Evolutionary conservation across 2,113 vertebrate species (phyloP), one percentile per base, ranked within the genome.

Genomic region (Camelus dromedarius): DNA sequence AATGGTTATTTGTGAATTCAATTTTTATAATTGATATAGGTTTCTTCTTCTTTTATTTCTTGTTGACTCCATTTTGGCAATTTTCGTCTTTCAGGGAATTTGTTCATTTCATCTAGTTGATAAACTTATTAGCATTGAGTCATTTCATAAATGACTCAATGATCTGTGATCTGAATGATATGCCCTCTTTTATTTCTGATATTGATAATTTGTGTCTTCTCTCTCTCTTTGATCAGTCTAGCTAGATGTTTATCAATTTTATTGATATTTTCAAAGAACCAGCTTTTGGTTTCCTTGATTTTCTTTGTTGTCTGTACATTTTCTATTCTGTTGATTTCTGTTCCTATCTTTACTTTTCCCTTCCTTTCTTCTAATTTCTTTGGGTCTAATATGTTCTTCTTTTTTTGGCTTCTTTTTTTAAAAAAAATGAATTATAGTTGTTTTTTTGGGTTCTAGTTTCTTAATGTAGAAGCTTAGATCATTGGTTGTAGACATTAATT

Each of bases 281-380:
- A 87, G 7, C 19, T 85, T 92, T 70, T 75, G 67, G 11, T 93
- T 70, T 66, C 54, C 93, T 66, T 94, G 66, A 54, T 87, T 75
- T 90, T 96, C 81, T 77, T 86, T 84, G 69, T 54, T 60, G 14
- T 81, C 81, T 81, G 26, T 66, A 4, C 46, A 69, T 75, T 93
- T 93, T 48, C 38, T 79, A 79, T 56, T 97, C 62, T 73, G 81
- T 77, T 90, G 56, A 67, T 97, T 92, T 94, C 73, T 80, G 18
- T 80, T 80, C 81, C 69, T 50, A 58, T 82, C n/a, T 80, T 87
- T 76, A 62, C 46, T 89, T 89, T 84, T 52, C 48, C 64, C 20
- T 87, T 60, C 64, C 20, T 87, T 60, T 60, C n/a, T 80, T 81
- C 9, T 38, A 62, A 81, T 62, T 73, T 54, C 50, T 84, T 60